Conservation (phyloP, 1,140 invertebrate species). For the Holcopasites calliopsidis region DNA sequence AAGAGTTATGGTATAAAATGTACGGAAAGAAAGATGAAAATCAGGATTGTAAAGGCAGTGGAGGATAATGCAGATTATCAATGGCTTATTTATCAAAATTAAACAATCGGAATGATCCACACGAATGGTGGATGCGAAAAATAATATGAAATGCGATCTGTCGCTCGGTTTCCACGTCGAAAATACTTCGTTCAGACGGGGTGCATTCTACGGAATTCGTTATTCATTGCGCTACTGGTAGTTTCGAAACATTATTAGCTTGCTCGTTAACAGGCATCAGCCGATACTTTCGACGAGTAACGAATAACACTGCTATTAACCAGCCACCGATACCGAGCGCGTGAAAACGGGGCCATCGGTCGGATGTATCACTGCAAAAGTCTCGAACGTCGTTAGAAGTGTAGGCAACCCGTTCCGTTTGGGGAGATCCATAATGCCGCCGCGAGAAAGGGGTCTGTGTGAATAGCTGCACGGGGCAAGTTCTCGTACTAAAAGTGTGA, state of each 20-base stretch:
- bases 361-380: neutral
- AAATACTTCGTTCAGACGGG: neutral
- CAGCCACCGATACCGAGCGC: neutral
- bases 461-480: neutral
- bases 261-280: slow-evolving; percentile 25
- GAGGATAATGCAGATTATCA: neutral
- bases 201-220: neutral
- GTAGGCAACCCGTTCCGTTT: too few species aligned
- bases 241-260: slow-evolving; percentile 9
- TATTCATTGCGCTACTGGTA: neutral
- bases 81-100: neutral
- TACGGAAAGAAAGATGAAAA: too few species aligned
- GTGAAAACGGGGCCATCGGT: neutral
- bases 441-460: slow-evolving; percentile 6
- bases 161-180: neutral
- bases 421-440: slow-evolving; percentile 18
- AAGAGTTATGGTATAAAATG: too few species aligned
- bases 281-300: slow-evolving; percentile 29
- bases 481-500: too few species aligned
- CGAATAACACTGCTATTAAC: slow-evolving; percentile 14
- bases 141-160: neutral
- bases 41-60: neutral
- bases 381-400: neutral
- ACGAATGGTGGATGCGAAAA: neutral
- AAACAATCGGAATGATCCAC: neutral